Evolutionary conservation across 1,140 invertebrate genomes (phyloP).

Genomic region (Tetramorium simillimum): DNA sequence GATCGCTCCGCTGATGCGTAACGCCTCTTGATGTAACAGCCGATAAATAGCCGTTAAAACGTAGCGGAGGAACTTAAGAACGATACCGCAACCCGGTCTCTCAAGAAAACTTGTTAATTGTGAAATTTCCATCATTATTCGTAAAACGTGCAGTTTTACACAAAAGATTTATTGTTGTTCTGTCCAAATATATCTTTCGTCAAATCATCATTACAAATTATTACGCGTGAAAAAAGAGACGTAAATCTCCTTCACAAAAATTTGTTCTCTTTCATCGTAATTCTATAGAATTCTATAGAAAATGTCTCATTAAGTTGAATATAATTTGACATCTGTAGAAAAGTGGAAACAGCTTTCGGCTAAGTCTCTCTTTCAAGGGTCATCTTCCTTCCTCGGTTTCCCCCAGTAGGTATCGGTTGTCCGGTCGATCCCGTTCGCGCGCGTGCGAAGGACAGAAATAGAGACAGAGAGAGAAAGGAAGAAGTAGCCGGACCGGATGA

Average conservation of each 20-base stretch:
- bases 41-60: constrained; percentile 69
- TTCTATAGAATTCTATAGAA: not conserved
- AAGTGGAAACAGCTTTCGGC: constrained; percentile 35
- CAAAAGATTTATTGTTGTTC: not conserved
- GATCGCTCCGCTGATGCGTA: constrained; percentile 65
- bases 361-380: constrained; percentile 21
- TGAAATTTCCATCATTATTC: constrained; percentile 7
- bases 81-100: not conserved
- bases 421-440: not conserved
- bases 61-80: constrained; percentile 10
- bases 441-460: not conserved
- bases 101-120: not conserved
- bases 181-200: not conserved
- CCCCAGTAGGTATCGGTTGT: not conserved
- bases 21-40: constrained; percentile 64
- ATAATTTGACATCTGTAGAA: constrained; percentile 61
- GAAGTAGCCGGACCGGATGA: constrained; percentile 74
- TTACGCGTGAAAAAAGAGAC: not conserved
- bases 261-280: not conserved
- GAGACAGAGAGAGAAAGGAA: constrained; percentile 2
- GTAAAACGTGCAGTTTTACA: not conserved
- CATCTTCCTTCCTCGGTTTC: not conserved
- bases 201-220: not conserved
- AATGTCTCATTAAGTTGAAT: constrained; percentile 4
- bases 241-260: not conserved